Evolutionary conservation across 2,888 invertebrate species (phyloP).

Genomic region (Aleiodes testaceus): DNA sequence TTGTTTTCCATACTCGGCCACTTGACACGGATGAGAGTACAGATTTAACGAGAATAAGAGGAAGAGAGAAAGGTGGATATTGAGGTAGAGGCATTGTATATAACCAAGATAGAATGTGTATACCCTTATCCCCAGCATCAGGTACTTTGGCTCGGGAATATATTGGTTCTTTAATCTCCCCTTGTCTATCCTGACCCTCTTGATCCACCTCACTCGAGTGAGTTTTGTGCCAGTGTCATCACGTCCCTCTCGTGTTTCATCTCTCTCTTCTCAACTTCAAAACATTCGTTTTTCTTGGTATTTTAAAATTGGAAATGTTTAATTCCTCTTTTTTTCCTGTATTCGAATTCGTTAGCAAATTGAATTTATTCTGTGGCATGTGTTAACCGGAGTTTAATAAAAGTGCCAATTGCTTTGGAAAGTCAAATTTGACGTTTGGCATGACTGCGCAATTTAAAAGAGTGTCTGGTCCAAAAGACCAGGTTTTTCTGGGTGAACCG

Average conservation of each 20-base stretch:
- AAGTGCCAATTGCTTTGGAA: too few relatives aligned
- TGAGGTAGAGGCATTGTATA: not conserved
- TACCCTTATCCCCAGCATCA: slow-evolving; percentile 13
- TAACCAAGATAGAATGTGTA: slow-evolving; percentile 1
- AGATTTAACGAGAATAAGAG: slow-evolving; percentile 24
- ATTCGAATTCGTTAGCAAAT: too few relatives aligned
- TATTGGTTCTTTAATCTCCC: slow-evolving; percentile 8
- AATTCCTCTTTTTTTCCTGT: too few relatives aligned
- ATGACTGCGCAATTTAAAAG: too few relatives aligned
- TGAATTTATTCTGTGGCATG: too few relatives aligned
- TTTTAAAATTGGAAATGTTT: too few relatives aligned
- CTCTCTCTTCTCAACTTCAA: too few relatives aligned
- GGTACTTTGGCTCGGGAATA: not conserved
- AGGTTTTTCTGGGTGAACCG: too few relatives aligned
- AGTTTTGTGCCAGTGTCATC: not conserved
- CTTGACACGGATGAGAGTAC: slow-evolving; percentile 29
- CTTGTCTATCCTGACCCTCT: not conserved
- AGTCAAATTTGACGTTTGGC: too few relatives aligned
- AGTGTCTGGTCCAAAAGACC: too few relatives aligned
- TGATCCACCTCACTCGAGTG: slow-evolving; percentile 1
- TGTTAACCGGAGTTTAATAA: too few relatives aligned
- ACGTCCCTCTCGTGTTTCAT: not conserved
- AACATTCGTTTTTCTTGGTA: too few relatives aligned
- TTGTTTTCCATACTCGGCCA: slow-evolving; percentile 11
- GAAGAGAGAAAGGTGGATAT: not conserved